Base-by-base conservation (phyloP, 37 sponge, comb jelly and placozoan genomes). In the Aplysina aerophoba region DNA sequence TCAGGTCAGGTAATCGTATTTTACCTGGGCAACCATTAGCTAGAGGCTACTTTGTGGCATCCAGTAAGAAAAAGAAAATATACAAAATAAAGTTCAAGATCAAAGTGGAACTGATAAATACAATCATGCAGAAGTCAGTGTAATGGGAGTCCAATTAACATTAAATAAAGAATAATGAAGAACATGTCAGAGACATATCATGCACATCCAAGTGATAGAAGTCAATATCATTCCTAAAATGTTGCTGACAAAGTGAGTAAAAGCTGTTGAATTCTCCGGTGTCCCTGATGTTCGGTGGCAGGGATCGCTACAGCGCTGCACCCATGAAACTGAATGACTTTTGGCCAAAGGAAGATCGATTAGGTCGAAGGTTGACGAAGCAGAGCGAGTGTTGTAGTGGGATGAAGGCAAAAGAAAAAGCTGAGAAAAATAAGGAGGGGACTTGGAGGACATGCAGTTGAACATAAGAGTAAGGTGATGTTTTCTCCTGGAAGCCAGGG, bases 301-400 rank as follows among this genome's bases (percentile, higher is more conserved):
- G 27, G 66, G 66, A 65, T 65, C 22, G 66, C 66, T 30, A 65
- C 66, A 65, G 66, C 27, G 22, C 66, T 65, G 22, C 66, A 65
- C 66, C 66, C 66, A 65, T 65, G 66, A 65, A 65, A 65, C 19
- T 65, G 66, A 65, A 65, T 20, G 66, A 65, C 27, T 65, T 65
- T 30, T 65, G 66, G 22, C 66, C 22, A 16, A 30, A 65, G 66
- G 66, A 65, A 16, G 22, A 65, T 65, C 66, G 13, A 30, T 16
- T 65, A 11, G 66, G 66, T 30, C 30, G 66, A 65, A 65, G 66
- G 13, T 65, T 65, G 66, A 65, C 27, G 66, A 65, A 65, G 66
- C 66, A 16, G 66, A 65, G 66, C 22, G 22, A 30, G 66, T 65
- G 66, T 65, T 65, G 66, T 16, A 20, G 66, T 65, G 66, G 13